These are phyloP conservation scores for Galaxea fascicularis DNA, from an alignment of 92 coral and sea anemone species.

Conservation along the genomic window DNA sequence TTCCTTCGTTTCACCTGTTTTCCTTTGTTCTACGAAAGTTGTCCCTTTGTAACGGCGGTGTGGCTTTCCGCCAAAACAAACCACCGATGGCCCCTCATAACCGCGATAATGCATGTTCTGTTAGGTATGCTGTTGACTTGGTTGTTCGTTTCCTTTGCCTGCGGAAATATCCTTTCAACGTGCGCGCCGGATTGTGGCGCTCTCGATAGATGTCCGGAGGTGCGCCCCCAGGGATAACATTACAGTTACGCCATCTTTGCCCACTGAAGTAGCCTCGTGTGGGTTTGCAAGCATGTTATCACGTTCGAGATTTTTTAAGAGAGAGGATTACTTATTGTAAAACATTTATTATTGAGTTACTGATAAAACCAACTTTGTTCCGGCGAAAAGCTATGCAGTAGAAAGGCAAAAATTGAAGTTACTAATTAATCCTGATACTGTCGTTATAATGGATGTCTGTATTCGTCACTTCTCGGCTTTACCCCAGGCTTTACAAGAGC, in stretches of 20 bases:
- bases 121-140: slow-evolving; percentile 1
- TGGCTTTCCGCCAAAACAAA: slow-evolving; percentile 16
- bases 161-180: slow-evolving; percentile 37
- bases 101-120: neutral
- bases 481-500: no score
- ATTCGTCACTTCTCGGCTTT: no score
- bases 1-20: neutral
- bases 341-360: neutral
- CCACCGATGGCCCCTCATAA: neutral
- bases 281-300: slow-evolving; percentile 10
- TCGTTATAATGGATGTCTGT: no score
- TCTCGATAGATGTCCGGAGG: slow-evolving; percentile 40
- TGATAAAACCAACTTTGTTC: no score
- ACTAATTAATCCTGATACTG: no score
- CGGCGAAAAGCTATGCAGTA: no score
- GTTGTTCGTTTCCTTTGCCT: neutral
- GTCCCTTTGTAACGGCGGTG: neutral
- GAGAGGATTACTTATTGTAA: neutral
- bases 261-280: neutral
- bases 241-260: neutral
- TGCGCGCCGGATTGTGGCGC: neutral
- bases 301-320: neutral
- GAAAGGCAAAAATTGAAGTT: no score
- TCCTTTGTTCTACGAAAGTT: neutral
- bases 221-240: slow-evolving; percentile 8